These are phyloP conservation scores for Passerina amoena DNA, from an alignment of 2,113 vertebrate species.

Conservation along the genomic window DNA sequence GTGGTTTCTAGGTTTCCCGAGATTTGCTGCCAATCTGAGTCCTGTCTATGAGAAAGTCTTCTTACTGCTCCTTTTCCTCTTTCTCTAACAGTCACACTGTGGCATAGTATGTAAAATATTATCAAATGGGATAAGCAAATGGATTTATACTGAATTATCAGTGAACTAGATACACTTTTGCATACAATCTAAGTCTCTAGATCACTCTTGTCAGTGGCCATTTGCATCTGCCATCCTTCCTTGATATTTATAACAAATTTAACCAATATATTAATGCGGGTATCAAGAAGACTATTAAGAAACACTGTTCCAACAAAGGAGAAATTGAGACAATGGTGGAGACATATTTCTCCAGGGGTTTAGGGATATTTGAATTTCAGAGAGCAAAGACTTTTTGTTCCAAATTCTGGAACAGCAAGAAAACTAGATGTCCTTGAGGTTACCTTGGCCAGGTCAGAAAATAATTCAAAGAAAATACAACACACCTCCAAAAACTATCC, in stretches of 20 bases:
- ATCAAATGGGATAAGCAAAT: neutral
- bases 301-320: neutral
- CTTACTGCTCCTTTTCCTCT: neutral
- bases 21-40: neutral
- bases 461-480: neutral
- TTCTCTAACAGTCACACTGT: neutral
- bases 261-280: neutral
- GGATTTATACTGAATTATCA: neutral
- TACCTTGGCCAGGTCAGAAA: neutral
- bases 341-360: neutral
- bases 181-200: neutral
- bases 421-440: neutral
- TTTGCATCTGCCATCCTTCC: neutral
- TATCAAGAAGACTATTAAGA: neutral
- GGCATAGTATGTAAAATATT: neutral
- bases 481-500: accelerated
- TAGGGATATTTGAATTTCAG: neutral
- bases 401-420: neutral
- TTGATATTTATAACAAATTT: neutral
- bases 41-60: constrained; percentile 35
- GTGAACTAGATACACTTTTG: neutral
- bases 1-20: constrained; percentile 21
- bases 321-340: neutral
- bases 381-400: neutral
- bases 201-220: neutral